Evolutionary conservation across 2,797 vertebrate species (phyloP), one percentile per base, ranked within the genome.

Genomic region (Alectoris magna): DNA sequence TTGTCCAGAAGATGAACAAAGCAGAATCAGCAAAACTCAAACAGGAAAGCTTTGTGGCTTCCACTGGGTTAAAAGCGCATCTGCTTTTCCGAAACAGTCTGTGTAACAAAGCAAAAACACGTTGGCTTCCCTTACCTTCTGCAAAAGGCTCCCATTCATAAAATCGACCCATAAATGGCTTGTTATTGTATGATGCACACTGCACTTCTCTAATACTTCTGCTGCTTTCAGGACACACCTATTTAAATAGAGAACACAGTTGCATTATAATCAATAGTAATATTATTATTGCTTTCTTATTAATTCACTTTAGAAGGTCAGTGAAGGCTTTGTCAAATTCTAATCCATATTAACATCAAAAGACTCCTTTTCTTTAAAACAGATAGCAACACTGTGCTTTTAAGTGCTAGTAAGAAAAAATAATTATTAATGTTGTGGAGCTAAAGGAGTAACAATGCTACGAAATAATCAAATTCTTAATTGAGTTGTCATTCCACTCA

Each of bases 111-210:
- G 27, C 22, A 91, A 91, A 87, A 59, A 5, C 43, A 87, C 81
- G 29, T 17, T 62, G 17, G 87, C 71, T 88, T 77, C 39, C 49
- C 98, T 98, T 98, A 99, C 99, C 99, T 97, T 99, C 99, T 49
- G 98, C 98, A 96, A 99, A 99, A 62, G 99, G 98, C 62, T 99
- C 99, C 99, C 99, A 99, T 90, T 99, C 98, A 87, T 99, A 99
- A 93, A 99, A 97, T 71, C 98, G 97, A 49, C 99, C 99, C 99
- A 99, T 99, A 97, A 99, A 99, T 31, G 98, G 98, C 76, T 98
- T 98, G 96, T 97, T 98, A 98, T 99, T 99, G 97, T 99, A 98
- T 6, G 98, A 99, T 12, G 99, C 98, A 81, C 99, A 99, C 48
- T 99, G 99, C 41, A 98, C 97, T 62, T 98, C 98, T 96, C 99